Conservation (phyloP, 2,113 vertebrate genomes). For the Salvator merianae region DNA sequence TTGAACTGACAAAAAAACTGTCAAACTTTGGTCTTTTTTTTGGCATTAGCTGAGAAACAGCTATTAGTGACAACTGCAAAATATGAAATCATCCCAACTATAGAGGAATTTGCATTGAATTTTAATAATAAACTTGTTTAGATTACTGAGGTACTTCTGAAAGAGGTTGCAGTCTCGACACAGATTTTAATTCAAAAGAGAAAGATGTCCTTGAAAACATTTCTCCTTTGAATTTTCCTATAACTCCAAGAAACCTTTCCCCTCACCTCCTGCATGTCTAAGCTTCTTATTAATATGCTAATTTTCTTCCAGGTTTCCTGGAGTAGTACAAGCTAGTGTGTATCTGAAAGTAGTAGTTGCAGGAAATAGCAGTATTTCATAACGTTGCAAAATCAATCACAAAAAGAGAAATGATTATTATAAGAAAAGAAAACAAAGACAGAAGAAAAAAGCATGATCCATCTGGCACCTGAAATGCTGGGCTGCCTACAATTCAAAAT, state of each 20-base stretch:
- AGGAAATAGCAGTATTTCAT: conserved; percentile 10
- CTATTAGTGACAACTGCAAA: not conserved
- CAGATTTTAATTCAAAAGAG: not conserved
- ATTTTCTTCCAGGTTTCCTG: conserved; percentile 2
- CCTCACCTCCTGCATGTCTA: not conserved
- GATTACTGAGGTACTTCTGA: not conserved
- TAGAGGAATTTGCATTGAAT: not conserved
- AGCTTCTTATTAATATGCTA: not conserved
- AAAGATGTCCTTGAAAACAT: conserved; percentile 6
- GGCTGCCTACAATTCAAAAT: conserved; percentile 10
- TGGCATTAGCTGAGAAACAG: not conserved
- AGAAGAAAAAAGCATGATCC: conserved; percentile 1
- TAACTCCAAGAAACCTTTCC: not conserved
- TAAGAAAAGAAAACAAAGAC: not conserved
- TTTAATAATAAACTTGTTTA: not conserved
- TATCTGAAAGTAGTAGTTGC: conserved; percentile 23
- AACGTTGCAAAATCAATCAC: not conserved
- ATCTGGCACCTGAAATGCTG: not conserved
- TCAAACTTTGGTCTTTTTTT: not conserved
- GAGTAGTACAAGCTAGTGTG: not conserved
- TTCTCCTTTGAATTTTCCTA: not conserved
- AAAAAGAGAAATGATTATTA: not conserved
- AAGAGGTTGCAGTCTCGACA: not conserved
- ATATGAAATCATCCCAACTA: not conserved
- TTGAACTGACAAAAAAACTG: not conserved